These are phyloP conservation scores for Rallus limicola DNA, from an alignment of 2,113 vertebrate species.

Conservation along the genomic window DNA sequence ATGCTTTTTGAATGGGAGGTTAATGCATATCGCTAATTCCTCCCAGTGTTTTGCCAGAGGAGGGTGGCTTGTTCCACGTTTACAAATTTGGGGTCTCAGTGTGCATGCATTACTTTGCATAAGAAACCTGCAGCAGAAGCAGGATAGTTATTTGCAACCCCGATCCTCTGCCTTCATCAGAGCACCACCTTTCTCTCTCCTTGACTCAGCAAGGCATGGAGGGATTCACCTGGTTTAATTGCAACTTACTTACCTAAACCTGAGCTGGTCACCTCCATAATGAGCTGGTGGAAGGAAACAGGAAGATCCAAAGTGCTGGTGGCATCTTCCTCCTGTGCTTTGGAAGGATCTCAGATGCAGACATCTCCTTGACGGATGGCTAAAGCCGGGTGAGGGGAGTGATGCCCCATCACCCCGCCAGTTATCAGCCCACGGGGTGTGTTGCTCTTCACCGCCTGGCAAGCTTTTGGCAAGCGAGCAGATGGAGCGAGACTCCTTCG, in stretches of 20 bases:
- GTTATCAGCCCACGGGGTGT: not conserved
- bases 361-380: not conserved
- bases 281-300: not conserved
- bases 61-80: not conserved
- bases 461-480: not conserved
- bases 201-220: not conserved
- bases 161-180: not conserved
- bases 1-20: not conserved
- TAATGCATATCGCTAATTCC: not conserved
- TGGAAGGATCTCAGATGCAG: not conserved
- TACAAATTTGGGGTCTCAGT: not conserved
- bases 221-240: not conserved
- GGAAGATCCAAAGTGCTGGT: not conserved
- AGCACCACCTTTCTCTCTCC: not conserved
- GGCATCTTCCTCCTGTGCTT: not conserved
- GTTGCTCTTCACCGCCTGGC: not conserved
- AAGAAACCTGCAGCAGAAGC: not conserved
- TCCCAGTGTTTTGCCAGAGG: not conserved
- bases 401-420: not conserved
- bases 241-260: not conserved
- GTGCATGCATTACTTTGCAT: not conserved
- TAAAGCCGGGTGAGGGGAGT: not conserved
- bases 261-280: not conserved
- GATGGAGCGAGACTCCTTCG: not conserved
- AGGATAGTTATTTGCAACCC: not conserved